Percentiles rank a stretch among this genome's conserved stretches.
These are phyloP conservation scores for Carassius gibelio DNA, from an alignment of 2,113 vertebrate species.

Conservation along the genomic window DNA sequence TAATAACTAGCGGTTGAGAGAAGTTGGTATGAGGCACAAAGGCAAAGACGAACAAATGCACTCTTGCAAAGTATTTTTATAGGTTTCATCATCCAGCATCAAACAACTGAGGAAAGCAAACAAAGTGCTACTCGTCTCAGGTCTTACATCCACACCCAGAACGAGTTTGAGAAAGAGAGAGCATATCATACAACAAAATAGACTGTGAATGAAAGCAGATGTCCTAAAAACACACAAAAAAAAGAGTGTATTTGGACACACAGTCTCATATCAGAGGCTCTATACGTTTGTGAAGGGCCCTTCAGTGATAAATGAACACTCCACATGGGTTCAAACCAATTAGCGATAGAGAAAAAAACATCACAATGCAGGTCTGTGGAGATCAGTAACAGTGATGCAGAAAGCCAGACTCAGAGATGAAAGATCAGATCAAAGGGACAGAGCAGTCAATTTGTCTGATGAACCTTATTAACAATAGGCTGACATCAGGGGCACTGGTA, in stretches of 20 bases:
- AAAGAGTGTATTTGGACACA: background rate
- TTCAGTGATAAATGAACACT: constrained; percentile 37
- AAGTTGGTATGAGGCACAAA: constrained; percentile 57
- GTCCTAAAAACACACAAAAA: constrained; percentile 29
- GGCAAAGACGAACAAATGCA: constrained; percentile 65
- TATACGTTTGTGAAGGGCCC: constrained; percentile 36
- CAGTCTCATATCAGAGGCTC: background rate
- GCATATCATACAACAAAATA: constrained; percentile 13
- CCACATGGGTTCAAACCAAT: constrained; percentile 48
- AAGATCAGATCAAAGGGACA: constrained; percentile 50
- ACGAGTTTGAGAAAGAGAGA: constrained; percentile 27
- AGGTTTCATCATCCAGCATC: constrained; percentile 78
- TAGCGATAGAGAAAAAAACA: constrained; percentile 29
- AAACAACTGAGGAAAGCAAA: constrained; percentile 72
- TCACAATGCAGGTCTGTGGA: constrained; percentile 6
- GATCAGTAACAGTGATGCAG: constrained; percentile 36
- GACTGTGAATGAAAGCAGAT: background rate
- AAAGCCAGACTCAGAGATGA: constrained; percentile 41
- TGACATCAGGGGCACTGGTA: constrained; percentile 14
- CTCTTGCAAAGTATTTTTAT: constrained; percentile 76
- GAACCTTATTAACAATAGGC: constrained; percentile 43
- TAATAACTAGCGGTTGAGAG: constrained; percentile 68
- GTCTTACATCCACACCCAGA: constrained; percentile 64
- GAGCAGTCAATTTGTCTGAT: constrained; percentile 47
- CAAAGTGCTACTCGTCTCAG: constrained; percentile 65